Percentiles rank a stretch among this genome's conserved stretches.
These are phyloP conservation scores for Anabacerthia variegaticeps DNA, from an alignment of 2,797 vertebrate species.

Conservation along the genomic window DNA sequence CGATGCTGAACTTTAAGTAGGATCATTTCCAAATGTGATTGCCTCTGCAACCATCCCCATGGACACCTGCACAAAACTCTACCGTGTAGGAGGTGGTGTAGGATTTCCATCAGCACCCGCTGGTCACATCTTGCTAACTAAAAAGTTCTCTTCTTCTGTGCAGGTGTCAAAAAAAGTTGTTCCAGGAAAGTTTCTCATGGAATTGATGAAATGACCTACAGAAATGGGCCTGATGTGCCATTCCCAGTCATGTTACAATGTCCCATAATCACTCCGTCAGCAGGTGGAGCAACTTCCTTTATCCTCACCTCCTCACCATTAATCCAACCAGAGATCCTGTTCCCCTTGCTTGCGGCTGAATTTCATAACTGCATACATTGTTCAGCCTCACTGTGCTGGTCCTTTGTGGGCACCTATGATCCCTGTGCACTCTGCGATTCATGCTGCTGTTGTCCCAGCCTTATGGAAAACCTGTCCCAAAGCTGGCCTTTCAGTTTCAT, in stretches of 20 bases:
- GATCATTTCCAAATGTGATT: not conserved
- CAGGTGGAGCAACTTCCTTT: not conserved
- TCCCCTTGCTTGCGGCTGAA: not conserved
- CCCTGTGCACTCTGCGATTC: not conserved
- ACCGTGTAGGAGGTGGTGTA: not conserved
- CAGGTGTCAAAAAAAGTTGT: not conserved
- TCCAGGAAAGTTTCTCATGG: not conserved
- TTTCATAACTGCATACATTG: not conserved
- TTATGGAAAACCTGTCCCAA: not conserved
- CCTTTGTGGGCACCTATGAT: not conserved
- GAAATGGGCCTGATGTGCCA: not conserved
- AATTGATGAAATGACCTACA: not conserved
- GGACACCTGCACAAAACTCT: not conserved
- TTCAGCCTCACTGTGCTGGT: not conserved
- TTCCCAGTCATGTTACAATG: fast-evolving
- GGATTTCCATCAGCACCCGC: not conserved
- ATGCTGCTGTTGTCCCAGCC: not conserved
- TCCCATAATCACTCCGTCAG: not conserved
- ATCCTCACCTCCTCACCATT: not conserved
- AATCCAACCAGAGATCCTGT: not conserved
- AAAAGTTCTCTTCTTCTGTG: not conserved
- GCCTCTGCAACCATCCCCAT: not conserved
- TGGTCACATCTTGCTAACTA: not conserved
- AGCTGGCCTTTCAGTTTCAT: not conserved
- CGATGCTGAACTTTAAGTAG: not conserved